Percentiles rank a stretch among this genome's conserved stretches.
These are phyloP conservation scores for Isurus oxyrinchus DNA, from an alignment of 2,113 vertebrate species.

Conservation along the genomic window DNA sequence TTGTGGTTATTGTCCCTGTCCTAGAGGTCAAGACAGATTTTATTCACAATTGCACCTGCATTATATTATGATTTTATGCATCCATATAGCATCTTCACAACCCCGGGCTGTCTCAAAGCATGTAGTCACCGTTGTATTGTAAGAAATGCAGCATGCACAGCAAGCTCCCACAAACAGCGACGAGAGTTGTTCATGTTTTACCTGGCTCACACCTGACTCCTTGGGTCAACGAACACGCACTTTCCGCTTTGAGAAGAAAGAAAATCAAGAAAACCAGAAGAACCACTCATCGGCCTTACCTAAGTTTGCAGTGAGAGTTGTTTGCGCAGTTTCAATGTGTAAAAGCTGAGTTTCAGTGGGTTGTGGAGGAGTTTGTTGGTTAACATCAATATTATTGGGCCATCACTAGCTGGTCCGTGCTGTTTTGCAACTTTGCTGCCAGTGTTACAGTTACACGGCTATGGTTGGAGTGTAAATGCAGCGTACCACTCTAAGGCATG, in stretches of 20 bases:
- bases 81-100: not conserved
- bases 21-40: no score
- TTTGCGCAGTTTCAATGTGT: not conserved
- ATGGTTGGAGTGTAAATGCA: not conserved
- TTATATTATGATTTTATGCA: not conserved
- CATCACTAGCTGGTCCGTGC: not conserved
- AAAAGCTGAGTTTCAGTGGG: not conserved
- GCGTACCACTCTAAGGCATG: not conserved
- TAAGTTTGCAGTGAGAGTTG: not conserved
- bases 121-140: not conserved
- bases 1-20: not conserved
- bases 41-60: not conserved
- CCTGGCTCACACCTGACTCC: not conserved
- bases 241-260: not conserved
- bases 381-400: not conserved
- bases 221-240: not conserved
- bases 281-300: not conserved
- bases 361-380: not conserved
- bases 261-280: not conserved
- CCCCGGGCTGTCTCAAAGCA: not conserved
- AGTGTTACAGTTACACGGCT: not conserved
- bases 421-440: not conserved
- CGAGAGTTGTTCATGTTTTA: not conserved
- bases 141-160: not conserved
- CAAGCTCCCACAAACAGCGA: not conserved